These are phyloP conservation scores for Cephus pulcher DNA, from an alignment of 2,888 invertebrate genomes.

Conservation along the genomic window DNA sequence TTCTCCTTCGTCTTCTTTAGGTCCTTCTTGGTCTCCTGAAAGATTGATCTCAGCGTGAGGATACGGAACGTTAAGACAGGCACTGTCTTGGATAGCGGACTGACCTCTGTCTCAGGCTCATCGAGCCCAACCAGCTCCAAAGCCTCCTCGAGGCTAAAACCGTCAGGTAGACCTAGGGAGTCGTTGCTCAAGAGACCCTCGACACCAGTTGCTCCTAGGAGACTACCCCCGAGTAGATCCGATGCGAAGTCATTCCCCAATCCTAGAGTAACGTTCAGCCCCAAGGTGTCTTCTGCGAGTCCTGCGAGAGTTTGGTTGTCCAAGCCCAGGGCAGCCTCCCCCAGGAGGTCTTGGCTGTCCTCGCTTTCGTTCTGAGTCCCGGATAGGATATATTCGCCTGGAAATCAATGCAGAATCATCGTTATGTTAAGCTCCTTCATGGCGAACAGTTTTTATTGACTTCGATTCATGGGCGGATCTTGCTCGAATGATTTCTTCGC, in stretches of 20 bases:
- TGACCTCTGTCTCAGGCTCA: conserved; percentile 70
- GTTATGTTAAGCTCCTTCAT: neutral
- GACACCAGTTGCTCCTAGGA: conserved; percentile 49
- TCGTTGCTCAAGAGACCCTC: conserved; percentile 60
- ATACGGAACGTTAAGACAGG: neutral
- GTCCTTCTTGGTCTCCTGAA: conserved; percentile 45
- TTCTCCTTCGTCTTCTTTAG: conserved; percentile 44
- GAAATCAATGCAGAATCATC: conserved; percentile 23
- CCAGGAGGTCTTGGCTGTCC: conserved; percentile 44
- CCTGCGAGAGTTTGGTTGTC: conserved; percentile 51
- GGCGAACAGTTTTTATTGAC: neutral
- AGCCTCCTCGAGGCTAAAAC: conserved; percentile 79
- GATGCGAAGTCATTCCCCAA: conserved; percentile 62
- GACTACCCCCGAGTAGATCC: conserved; percentile 53
- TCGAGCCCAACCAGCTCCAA: conserved; percentile 80
- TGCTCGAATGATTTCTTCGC: neutral
- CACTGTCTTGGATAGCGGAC: conserved; percentile 17
- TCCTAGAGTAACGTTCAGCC: conserved; percentile 54
- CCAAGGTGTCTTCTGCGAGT: conserved; percentile 58
- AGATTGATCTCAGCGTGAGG: neutral
- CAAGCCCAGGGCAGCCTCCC: conserved; percentile 48
- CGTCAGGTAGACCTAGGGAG: conserved; percentile 70
- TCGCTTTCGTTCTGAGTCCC: conserved; percentile 40
- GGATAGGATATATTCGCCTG: conserved; percentile 66
- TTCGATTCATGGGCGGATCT: neutral